phyloP scores from a whole-genome alignment of 2,113 vertebrate genomes.

The Anser brachyrhynchus region DNA sequence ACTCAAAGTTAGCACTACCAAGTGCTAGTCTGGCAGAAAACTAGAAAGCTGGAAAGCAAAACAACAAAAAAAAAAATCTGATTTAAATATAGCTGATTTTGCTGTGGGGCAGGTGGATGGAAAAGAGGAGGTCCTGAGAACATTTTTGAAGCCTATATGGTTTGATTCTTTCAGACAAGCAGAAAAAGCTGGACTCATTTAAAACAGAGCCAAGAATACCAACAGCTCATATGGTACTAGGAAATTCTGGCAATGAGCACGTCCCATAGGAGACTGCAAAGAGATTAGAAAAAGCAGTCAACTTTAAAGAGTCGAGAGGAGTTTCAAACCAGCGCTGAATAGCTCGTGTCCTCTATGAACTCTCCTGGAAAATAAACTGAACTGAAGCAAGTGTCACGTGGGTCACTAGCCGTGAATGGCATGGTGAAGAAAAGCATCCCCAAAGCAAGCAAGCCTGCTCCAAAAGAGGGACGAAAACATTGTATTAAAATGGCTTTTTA shows the following conservation, averaged over 20 bases:
- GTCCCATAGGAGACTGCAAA: constrained; percentile 39
- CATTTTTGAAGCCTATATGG: constrained; percentile 19
- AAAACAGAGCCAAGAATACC: constrained; percentile 62
- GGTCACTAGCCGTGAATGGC: neutral
- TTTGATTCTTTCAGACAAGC: constrained; percentile 52
- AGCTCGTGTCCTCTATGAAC: constrained; percentile 19
- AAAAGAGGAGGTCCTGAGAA: constrained; percentile 14
- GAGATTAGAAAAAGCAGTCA: constrained; percentile 61
- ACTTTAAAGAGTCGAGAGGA: constrained; percentile 56
- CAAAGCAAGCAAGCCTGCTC: neutral
- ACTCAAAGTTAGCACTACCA: neutral
- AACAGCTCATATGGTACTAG: constrained; percentile 52
- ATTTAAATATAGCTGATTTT: constrained; percentile 28
- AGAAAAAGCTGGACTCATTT: constrained; percentile 52
- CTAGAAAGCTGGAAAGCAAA: neutral
- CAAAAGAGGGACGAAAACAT: neutral
- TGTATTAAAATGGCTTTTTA: neutral
- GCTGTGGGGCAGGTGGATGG: constrained; percentile 5
- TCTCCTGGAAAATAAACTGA: constrained; percentile 8
- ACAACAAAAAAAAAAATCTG: neutral
- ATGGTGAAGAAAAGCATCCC: neutral
- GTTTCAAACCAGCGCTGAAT: constrained; percentile 43
- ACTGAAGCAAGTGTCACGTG: neutral
- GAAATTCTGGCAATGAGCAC: constrained; percentile 35
- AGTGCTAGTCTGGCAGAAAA: constrained; percentile 31